Conservation (phyloP, 1,140 invertebrate species). For the Andricus grossulariae region DNA sequence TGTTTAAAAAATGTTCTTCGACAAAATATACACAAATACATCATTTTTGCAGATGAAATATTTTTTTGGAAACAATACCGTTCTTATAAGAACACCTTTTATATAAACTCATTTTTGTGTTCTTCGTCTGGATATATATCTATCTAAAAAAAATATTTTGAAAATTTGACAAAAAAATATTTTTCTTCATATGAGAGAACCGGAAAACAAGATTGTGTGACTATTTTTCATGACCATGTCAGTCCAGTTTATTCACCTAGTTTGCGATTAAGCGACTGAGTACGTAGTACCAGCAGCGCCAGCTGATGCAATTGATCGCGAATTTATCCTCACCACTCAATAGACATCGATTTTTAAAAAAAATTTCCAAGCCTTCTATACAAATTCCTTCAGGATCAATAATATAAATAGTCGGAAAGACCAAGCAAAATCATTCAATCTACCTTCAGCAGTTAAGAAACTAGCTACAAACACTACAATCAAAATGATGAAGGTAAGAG, state of each 20-base stretch:
- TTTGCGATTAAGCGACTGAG: background rate
- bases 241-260: background rate
- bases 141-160: background rate
- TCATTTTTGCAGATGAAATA: no score
- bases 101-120: no score
- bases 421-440: slow-evolving; percentile 14
- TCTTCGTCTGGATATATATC: no score
- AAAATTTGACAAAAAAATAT: background rate
- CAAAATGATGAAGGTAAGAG: slow-evolving; percentile 15
- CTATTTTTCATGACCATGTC: background rate
- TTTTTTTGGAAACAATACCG: no score
- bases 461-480: background rate
- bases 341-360: background rate
- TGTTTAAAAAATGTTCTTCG: no score
- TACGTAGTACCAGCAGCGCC: background rate
- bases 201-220: background rate
- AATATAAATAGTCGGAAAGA: slow-evolving; percentile 18
- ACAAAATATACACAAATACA: no score
- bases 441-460: background rate
- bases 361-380: background rate
- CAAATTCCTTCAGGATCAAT: background rate
- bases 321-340: background rate
- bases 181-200: background rate
- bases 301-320: slow-evolving; percentile 15
- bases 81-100: no score